Percentiles rank a stretch among this genome's conserved stretches.
phyloP scores from a whole-genome alignment of 2,113 vertebrate genomes.

The Corydoras maculifer region DNA sequence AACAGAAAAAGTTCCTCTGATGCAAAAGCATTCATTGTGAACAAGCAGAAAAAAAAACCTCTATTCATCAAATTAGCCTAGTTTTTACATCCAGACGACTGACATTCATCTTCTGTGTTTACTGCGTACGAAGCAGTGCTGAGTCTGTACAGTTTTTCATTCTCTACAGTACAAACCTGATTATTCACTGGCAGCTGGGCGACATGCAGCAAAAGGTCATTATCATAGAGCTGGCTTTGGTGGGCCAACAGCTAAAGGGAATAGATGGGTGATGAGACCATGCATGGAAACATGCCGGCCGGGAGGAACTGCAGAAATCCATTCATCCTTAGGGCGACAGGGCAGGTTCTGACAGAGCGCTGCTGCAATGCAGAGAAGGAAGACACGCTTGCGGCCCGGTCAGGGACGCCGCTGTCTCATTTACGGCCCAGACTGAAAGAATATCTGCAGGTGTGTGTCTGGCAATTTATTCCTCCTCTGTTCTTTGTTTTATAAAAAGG shows the following conservation, averaged over 20 bases:
- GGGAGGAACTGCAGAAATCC: constrained; percentile 49
- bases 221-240: constrained; percentile 32
- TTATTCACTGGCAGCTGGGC: constrained; percentile 24
- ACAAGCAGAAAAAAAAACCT: too few relatives aligned
- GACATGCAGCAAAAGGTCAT: constrained; percentile 33
- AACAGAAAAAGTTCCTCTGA: too few relatives aligned
- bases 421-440: constrained; percentile 52
- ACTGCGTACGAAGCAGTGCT: constrained; percentile 30
- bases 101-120: not conserved
- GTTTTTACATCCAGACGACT: too few relatives aligned
- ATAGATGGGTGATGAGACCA: constrained; percentile 36
- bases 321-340: constrained; percentile 53
- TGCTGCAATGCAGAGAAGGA: constrained; percentile 49
- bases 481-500: constrained; percentile 37
- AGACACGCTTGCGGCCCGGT: constrained; percentile 35
- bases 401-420: constrained; percentile 55
- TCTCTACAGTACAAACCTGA: constrained; percentile 28
- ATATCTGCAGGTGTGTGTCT: constrained; percentile 46
- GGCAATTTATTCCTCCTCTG: constrained; percentile 52
- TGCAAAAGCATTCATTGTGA: too few relatives aligned
- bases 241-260: constrained; percentile 40
- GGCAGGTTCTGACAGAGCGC: constrained; percentile 50
- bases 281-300: constrained; percentile 37
- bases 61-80: too few relatives aligned
- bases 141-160: constrained; percentile 14